These are phyloP conservation scores for Baronia brevicornis DNA, from an alignment of 2,888 invertebrate species.

Conservation along the genomic window DNA sequence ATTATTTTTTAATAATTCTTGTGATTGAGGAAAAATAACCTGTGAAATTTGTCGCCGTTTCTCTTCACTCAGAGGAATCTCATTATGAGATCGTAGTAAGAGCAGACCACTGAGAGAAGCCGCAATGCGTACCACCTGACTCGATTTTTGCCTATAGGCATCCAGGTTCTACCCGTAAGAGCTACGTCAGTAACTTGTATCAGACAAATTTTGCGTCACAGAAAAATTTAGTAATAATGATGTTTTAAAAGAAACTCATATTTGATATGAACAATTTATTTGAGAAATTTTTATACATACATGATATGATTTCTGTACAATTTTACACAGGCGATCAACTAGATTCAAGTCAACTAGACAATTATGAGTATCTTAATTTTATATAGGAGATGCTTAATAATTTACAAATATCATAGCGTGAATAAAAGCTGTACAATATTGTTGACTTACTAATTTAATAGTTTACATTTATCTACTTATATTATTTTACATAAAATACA, in stretches of 20 bases:
- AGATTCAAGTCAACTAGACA: constrained; percentile 72
- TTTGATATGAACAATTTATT: constrained; percentile 73
- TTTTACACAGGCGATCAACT: constrained; percentile 69
- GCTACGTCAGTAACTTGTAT: too few relatives aligned
- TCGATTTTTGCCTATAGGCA: too few relatives aligned
- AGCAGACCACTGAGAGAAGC: too few relatives aligned
- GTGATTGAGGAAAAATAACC: too few relatives aligned
- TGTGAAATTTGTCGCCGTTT: too few relatives aligned
- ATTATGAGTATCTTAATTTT: constrained; percentile 68
- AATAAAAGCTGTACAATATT: constrained; percentile 56
- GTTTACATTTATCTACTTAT: constrained; percentile 40
- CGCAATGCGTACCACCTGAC: too few relatives aligned
- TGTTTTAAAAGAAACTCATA: constrained; percentile 30
- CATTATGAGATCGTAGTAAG: too few relatives aligned
- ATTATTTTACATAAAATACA: constrained; percentile 64
- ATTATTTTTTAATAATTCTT: too few relatives aligned
- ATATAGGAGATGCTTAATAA: constrained; percentile 66
- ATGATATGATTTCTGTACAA: constrained; percentile 76
- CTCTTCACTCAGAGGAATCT: too few relatives aligned
- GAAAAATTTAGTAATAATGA: constrained; percentile 7
- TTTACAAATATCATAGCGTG: constrained; percentile 63
- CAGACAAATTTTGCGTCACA: background rate
- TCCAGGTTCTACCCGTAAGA: too few relatives aligned
- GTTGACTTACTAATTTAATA: constrained; percentile 31
- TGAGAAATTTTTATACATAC: constrained; percentile 65